Conservation (phyloP, 2,113 vertebrate species). For the Archilochus colubris region DNA sequence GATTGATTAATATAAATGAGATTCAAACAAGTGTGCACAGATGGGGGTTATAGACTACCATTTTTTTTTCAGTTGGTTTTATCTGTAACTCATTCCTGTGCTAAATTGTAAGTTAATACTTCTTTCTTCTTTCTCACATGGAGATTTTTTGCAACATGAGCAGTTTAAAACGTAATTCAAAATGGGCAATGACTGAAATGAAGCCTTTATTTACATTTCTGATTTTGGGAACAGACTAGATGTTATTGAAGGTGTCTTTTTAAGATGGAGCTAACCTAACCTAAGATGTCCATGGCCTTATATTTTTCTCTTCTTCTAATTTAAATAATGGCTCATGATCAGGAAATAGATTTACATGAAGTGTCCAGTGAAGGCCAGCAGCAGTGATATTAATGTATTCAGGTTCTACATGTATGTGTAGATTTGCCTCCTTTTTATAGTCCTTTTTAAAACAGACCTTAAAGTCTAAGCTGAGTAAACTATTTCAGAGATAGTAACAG, state of each 20-base stretch:
- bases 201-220: neutral
- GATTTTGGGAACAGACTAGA: neutral
- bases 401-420: neutral
- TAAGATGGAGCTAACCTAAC: neutral
- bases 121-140: neutral
- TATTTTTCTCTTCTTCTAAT: neutral
- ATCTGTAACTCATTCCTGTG: neutral
- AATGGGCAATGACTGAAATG: neutral
- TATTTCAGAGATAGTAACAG: neutral
- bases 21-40: neutral
- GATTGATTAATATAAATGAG: neutral
- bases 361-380: neutral
- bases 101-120: neutral
- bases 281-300: neutral
- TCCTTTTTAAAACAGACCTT: neutral
- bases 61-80: neutral
- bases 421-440: neutral
- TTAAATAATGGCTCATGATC: neutral
- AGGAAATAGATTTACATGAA: neutral
- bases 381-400: neutral
- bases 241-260: neutral
- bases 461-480: neutral
- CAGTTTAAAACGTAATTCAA: neutral
- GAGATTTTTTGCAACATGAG: neutral
- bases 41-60: neutral